Base-by-base conservation (phyloP, 2,888 invertebrate species). In the Drosophila emarginata region DNA sequence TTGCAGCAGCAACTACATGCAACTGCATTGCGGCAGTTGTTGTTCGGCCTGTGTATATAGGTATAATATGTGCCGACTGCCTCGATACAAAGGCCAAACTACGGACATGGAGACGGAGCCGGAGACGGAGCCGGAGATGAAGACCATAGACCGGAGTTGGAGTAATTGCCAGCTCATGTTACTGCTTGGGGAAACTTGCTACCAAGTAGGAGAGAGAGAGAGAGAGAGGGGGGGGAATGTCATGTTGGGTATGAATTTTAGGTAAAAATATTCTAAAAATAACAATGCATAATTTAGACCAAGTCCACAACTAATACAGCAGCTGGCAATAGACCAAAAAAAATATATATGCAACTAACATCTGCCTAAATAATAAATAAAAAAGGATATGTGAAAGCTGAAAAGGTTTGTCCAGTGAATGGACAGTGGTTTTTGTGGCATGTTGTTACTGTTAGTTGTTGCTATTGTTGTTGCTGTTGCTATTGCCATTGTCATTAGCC, bases 341-440 rank as follows among this genome's bases (percentile, higher is more conserved):
- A 51, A 64, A 63, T 81, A 77, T 5, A 28, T 6, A 74, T 61
- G 67, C 71, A 87, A 74, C 85, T 87, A 82, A 71, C 73, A 82
- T 72, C 80, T 85, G 80, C 79, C 85, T 74, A 87, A 87, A 85
- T 83, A 85, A 83, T 83, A 87, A 83, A 87, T 83, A 77, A 72
- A 74, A 72, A 69, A 68, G 79, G 71, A 74, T 78, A 78, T 78
- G 76, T 56, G 76, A 64, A 66, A 40, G 60, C 52, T 45, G 52
- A 37, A 11, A 61, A 52, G 64, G 56, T 53, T 53, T 54, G 37
- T 52, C 18, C 64, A 52, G 9, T 64, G 52, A 15, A 26, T 12
- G 52, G 26, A 26, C 26, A 61, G 61, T 32, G 45, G 45, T 51
- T 60, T n/a, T 26, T 63, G 51, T 50, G 60, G 56, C 5, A 64